Percentiles rank a stretch among this genome's conserved stretches.
Evolutionary conservation across 2,113 vertebrate genomes (phyloP).

Genomic region (Ranitomeya variabilis): DNA sequence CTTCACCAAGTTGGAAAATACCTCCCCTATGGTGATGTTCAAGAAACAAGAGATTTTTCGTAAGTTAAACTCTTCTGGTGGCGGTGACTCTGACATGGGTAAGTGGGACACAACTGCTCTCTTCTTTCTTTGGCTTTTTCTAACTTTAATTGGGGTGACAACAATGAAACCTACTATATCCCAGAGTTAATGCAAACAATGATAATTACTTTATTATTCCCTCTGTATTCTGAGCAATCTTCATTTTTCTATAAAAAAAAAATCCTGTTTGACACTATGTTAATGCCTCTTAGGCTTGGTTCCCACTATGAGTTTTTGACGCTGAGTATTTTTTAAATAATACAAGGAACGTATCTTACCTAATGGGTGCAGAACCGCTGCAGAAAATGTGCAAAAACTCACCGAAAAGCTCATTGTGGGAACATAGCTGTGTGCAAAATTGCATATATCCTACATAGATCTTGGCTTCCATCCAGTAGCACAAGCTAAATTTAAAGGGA

Average conservation of each 20-base stretch:
- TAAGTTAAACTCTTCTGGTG: constrained; percentile 96
- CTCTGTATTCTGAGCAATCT: neutral
- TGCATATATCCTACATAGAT: neutral
- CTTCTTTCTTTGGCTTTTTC: neutral
- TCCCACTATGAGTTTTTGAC: too few relatives aligned
- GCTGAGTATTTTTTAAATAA: too few relatives aligned
- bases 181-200: neutral
- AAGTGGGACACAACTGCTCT: constrained; percentile 75
- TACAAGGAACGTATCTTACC: too few relatives aligned
- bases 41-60: constrained; percentile 99
- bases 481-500: neutral
- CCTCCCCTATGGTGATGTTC: constrained; percentile 95
- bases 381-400: too few relatives aligned
- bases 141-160: constrained; percentile 5
- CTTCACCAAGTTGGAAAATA: constrained; percentile 97
- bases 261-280: too few relatives aligned
- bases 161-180: neutral
- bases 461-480: neutral
- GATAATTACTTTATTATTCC: neutral
- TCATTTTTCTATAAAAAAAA: neutral
- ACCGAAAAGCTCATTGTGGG: too few relatives aligned
- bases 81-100: constrained; percentile 96
- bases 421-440: neutral
- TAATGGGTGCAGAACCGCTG: too few relatives aligned
- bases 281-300: too few relatives aligned